phyloP scores from a whole-genome alignment of 2,888 invertebrate species.

The Diplolepis rosae region DNA sequence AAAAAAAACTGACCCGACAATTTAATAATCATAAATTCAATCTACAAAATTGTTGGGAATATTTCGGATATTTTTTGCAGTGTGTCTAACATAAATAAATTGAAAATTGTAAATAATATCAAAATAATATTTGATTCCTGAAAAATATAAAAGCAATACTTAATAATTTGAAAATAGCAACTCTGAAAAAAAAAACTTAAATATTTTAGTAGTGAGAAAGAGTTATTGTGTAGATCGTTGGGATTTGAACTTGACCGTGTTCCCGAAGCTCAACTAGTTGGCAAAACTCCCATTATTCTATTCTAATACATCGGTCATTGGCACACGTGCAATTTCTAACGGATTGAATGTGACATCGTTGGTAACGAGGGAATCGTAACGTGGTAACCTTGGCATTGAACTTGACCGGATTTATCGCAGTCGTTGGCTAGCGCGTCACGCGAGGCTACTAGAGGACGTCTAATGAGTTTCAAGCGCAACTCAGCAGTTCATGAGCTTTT shows the following conservation, averaged over 20 bases:
- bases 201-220: not conserved
- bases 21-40: too few relatives aligned
- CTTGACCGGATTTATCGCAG: conserved; percentile 48
- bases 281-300: conserved; percentile 19
- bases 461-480: conserved; percentile 39
- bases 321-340: conserved; percentile 27
- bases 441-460: conserved; percentile 39
- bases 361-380: not conserved
- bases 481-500: not conserved
- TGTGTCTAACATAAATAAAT: too few relatives aligned
- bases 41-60: too few relatives aligned
- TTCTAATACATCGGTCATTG: conserved; percentile 17
- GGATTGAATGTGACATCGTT: conserved; percentile 8
- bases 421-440: conserved; percentile 30
- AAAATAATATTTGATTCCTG: too few relatives aligned
- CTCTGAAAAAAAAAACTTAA: too few relatives aligned
- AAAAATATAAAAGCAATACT: too few relatives aligned
- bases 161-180: too few relatives aligned
- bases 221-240: not conserved
- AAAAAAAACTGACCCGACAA: too few relatives aligned
- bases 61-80: too few relatives aligned
- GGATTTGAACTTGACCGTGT: conserved; percentile 19
- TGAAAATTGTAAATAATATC: too few relatives aligned
- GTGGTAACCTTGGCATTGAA: conserved; percentile 38
- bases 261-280: conserved; percentile 1